These are phyloP conservation scores for Glareola pratincola DNA, from an alignment of 2,113 vertebrate species.

Conservation along the genomic window DNA sequence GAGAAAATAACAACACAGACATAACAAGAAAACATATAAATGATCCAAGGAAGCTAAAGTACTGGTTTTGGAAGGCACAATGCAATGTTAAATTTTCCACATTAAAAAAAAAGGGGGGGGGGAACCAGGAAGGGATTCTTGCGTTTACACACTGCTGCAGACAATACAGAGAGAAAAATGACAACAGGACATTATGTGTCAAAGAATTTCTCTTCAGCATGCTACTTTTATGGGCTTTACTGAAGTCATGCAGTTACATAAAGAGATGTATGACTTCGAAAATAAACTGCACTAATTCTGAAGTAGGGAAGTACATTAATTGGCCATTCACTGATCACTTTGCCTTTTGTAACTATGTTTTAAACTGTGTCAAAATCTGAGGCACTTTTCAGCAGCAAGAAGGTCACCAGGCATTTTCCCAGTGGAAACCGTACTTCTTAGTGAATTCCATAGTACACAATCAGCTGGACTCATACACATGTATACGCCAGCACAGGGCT, in stretches of 20 bases:
- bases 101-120: neutral
- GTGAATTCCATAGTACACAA: neutral
- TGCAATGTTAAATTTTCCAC: neutral
- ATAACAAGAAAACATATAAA: neutral
- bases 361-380: neutral
- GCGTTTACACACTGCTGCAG: neutral
- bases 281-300: neutral
- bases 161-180: neutral
- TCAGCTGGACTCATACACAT: fast-evolving
- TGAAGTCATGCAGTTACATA: neutral
- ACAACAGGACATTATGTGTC: neutral
- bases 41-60: neutral
- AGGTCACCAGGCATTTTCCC: neutral
- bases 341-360: neutral
- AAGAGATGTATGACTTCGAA: neutral
- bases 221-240: neutral
- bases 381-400: neutral
- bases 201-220: neutral
- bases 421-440: neutral
- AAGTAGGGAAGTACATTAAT: neutral
- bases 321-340: neutral
- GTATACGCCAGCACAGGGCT: neutral
- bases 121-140: neutral
- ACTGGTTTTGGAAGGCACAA: neutral
- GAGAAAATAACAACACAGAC: neutral